phyloP scores from a whole-genome alignment of 1,140 invertebrate species.

The Diorhabda sublineata region DNA sequence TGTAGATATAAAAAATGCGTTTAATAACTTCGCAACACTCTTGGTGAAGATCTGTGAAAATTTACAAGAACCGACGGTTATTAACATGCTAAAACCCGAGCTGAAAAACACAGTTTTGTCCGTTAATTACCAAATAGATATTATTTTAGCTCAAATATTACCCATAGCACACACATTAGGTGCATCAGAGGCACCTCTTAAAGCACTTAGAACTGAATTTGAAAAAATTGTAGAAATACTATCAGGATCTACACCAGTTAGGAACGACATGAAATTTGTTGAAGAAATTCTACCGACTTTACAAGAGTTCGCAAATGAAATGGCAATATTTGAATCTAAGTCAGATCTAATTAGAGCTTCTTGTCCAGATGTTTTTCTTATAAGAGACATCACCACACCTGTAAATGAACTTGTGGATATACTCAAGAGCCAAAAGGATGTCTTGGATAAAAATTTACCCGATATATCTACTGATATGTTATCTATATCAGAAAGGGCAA shows the following conservation, averaged over 20 bases:
- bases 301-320: background rate
- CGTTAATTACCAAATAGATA: conserved; percentile 17
- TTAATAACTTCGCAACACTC: conserved; percentile 19
- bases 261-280: background rate
- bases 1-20: background rate
- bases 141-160: conserved; percentile 5
- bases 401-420: conserved; percentile 10
- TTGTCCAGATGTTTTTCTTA: background rate
- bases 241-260: background rate
- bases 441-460: too few relatives aligned
- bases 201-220: background rate
- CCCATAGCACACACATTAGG: background rate
- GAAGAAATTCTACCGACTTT: background rate
- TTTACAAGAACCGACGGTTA: conserved; percentile 18
- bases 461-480: too few relatives aligned
- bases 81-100: conserved; percentile 17
- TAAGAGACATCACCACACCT: conserved; percentile 8
- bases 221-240: conserved; percentile 4
- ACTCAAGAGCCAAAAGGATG: too few relatives aligned
- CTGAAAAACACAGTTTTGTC: background rate
- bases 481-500: too few relatives aligned
- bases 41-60: conserved; percentile 19
- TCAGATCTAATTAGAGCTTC: background rate
- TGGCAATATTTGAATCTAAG: background rate
- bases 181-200: background rate